Evolutionary conservation across 1,140 invertebrate species (phyloP).

Genomic region (Papilio polytes): DNA sequence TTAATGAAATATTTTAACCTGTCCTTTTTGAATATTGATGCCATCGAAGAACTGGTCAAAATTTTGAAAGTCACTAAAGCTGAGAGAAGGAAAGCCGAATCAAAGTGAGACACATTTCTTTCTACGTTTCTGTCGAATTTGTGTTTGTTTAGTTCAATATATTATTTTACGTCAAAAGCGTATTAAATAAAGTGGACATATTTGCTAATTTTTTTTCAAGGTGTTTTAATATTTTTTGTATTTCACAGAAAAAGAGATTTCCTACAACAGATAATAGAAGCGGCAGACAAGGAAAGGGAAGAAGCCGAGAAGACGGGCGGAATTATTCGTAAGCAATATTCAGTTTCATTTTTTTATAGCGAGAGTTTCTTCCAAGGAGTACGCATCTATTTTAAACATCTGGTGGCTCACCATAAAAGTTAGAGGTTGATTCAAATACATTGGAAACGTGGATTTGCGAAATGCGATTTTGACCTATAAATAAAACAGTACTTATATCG

Average conservation of each 20-base stretch:
- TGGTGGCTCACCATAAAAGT: no score
- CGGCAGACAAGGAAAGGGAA: slow-evolving; percentile 62
- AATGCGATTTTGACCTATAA: no score
- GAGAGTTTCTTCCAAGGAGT: no score
- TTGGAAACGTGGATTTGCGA: no score
- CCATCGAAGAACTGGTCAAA: slow-evolving; percentile 41
- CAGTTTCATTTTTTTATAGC: slow-evolving; percentile 5
- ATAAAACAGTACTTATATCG: no score
- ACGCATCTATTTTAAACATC: no score
- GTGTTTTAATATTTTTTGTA: background rate
- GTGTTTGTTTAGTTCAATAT: slow-evolving; percentile 38
- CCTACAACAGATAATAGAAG: slow-evolving; percentile 71
- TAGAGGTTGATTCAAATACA: no score
- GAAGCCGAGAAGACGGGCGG: slow-evolving; percentile 54
- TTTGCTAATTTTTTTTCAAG: no score
- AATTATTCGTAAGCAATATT: slow-evolving; percentile 49
- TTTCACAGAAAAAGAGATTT: slow-evolving; percentile 69
- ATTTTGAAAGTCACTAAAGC: slow-evolving; percentile 49
- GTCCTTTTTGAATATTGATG: slow-evolving; percentile 49
- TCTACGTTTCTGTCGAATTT: slow-evolving; percentile 28
- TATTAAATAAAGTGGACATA: no score
- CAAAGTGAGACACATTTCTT: slow-evolving; percentile 46
- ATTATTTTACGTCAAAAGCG: background rate
- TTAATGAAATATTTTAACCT: slow-evolving; percentile 54
- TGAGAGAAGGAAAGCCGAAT: slow-evolving; percentile 44